Conservation (phyloP, 2,113 vertebrate species). For the Mobula birostris region DNA sequence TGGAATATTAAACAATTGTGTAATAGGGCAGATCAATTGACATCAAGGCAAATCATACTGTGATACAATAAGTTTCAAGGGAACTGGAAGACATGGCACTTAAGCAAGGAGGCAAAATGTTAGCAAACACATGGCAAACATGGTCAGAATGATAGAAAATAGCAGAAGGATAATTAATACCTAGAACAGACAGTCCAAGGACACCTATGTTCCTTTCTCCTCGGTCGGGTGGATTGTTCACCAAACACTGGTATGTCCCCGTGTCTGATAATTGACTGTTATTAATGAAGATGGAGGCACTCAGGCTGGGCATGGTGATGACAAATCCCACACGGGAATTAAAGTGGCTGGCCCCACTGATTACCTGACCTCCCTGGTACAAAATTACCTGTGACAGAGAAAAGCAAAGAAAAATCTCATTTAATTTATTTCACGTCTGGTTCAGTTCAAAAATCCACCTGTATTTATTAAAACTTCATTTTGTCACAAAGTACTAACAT, state of each 20-base stretch:
- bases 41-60: background rate
- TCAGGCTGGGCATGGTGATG: slow-evolving; percentile 93
- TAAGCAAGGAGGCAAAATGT: background rate
- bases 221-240: slow-evolving; percentile 94
- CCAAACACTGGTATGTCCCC: slow-evolving; percentile 97
- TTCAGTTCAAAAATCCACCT: background rate
- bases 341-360: slow-evolving; percentile 82
- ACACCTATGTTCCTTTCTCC: slow-evolving; percentile 89
- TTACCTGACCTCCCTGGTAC: slow-evolving; percentile 93
- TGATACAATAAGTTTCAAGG: too few species aligned
- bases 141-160: background rate
- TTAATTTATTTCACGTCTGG: background rate
- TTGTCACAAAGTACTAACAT: background rate
- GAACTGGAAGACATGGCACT: slow-evolving; percentile 39
- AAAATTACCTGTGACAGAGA: slow-evolving; percentile 79
- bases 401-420: slow-evolving; percentile 21
- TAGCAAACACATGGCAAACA: background rate
- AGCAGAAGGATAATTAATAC: slow-evolving; percentile 51
- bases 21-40: background rate
- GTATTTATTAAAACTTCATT: background rate
- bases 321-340: slow-evolving; percentile 86
- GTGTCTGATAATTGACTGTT: slow-evolving; percentile 94
- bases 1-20: background rate
- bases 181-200: slow-evolving; percentile 90
- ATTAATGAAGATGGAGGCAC: slow-evolving; percentile 98